These are phyloP conservation scores for Cyrtonyx montezumae DNA, from an alignment of 2,113 vertebrate genomes.

Conservation along the genomic window DNA sequence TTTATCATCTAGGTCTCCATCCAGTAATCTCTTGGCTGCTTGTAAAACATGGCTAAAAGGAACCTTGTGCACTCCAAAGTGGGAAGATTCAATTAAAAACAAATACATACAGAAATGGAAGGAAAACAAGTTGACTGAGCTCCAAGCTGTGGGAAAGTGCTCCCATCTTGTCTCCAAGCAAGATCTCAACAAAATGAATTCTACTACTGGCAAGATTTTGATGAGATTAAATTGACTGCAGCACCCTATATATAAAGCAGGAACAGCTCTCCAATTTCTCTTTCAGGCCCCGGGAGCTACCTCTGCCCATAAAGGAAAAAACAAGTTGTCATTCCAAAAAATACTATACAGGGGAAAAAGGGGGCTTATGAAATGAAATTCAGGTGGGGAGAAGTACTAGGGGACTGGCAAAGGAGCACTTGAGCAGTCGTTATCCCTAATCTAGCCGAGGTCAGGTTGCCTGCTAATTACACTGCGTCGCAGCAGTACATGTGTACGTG, in stretches of 20 bases:
- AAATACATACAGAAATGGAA: neutral
- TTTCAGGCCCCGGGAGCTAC: conserved; percentile 58
- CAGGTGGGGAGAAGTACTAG: neutral
- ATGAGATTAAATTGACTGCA: conserved; percentile 71
- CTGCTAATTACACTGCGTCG: conserved; percentile 41
- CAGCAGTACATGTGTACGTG: neutral
- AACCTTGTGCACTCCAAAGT: neutral
- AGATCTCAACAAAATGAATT: conserved; percentile 68
- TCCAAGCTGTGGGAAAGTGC: conserved; percentile 21
- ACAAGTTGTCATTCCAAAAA: conserved; percentile 64
- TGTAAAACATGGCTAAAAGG: neutral
- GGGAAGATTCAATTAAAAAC: conserved; percentile 20
- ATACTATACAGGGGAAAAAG: neutral
- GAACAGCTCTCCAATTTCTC: conserved; percentile 53
- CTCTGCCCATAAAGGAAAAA: conserved; percentile 63
- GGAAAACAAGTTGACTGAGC: conserved; percentile 18
- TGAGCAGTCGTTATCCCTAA: conserved; percentile 1
- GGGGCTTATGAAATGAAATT: conserved; percentile 44
- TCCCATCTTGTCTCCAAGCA: conserved; percentile 71
- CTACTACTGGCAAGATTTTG: conserved; percentile 73
- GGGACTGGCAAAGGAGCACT: conserved; percentile 19
- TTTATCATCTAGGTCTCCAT: neutral
- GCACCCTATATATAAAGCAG: conserved; percentile 56
- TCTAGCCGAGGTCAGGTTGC: conserved; percentile 46
- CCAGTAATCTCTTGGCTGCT: neutral